Conservation (phyloP, 2,797 vertebrate genomes). For the Leptatherina wallacei region DNA sequence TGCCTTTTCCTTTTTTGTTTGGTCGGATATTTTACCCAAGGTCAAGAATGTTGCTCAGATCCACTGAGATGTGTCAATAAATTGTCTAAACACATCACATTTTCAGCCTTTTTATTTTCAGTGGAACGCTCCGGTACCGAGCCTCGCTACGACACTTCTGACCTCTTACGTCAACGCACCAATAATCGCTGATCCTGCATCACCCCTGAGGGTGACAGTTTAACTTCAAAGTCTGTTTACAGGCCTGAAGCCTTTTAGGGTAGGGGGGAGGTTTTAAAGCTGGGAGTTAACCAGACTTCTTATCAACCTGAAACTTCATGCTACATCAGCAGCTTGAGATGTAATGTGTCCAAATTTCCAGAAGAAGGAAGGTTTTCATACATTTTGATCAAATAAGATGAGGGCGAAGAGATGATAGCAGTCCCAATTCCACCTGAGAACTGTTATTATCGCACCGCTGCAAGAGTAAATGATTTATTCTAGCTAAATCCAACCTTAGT, state of each 20-base stretch:
- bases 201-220: not conserved
- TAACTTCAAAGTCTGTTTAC: not conserved
- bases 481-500: constrained; percentile 15
- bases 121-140: not conserved
- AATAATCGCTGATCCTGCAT: not conserved
- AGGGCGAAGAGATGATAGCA: no score
- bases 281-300: not conserved
- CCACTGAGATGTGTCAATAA: not conserved
- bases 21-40: not conserved
- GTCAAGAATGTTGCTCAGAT: constrained; percentile 2
- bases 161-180: no score
- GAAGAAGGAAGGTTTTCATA: no score
- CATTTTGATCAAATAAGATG: no score
- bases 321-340: not conserved
- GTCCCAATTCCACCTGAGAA: constrained; percentile 5
- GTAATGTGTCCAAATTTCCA: not conserved
- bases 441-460: constrained; percentile 10
- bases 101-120: not conserved
- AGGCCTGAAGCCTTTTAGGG: not conserved
- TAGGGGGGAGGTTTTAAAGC: not conserved
- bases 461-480: constrained; percentile 33
- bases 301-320: not conserved
- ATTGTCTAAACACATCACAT: no score
- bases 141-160: no score
- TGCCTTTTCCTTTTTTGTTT: not conserved